Evolutionary conservation across 1,140 invertebrate species (phyloP), one percentile per base, ranked within the genome.

Genomic region (Neotoxoptera formosana): DNA sequence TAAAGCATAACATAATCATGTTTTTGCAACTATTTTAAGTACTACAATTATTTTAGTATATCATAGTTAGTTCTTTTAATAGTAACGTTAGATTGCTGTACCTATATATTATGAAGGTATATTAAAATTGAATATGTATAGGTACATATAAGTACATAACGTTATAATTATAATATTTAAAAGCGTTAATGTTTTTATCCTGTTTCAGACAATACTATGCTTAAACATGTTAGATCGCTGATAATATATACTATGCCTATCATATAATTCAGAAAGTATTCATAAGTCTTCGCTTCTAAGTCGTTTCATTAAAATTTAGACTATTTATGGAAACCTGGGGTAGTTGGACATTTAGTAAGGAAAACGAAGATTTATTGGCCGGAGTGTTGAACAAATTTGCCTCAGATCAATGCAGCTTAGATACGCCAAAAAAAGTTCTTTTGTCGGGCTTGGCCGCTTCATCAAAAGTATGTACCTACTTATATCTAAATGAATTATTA

Each of bases 281-380:
- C 56, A 67, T 14, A 67, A 67, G 60, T 67, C 60, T 67, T 67
- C 60, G 14, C 30, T 67, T 67, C 20, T 4, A 4, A 76, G 60
- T 76, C n/a, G 14, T 0, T n/a, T n/a, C 45, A n/a, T 48, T 87
- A 30, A 30, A 87, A 87, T n/a, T 47, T 87, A 87, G 4, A n/a
- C 23, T 56, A 53, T 56, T 90, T 56, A 92, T 92, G 91, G 91
- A 92, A 48, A 92, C 25, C 41, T 92, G 76, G 76, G 67, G 91
- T 17, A 84, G 21, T 51, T 92, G 91, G 91, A 83, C 47, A 21
- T 92, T 92, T 48, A 51, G 21, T 36, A 20, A 36, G 17, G 67
- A 92, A 51, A 92, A 92, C 23, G 47, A 84, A 92, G 25, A 53
- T 23, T 47, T 92, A 1, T 92, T 92, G n/a, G 45, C n/a, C 7